A percentile compares a stretch with the other conserved stretches of the same genome.
Evolutionary conservation across 2,113 vertebrate species (phyloP).

Genomic region (Colinus virginianus): DNA sequence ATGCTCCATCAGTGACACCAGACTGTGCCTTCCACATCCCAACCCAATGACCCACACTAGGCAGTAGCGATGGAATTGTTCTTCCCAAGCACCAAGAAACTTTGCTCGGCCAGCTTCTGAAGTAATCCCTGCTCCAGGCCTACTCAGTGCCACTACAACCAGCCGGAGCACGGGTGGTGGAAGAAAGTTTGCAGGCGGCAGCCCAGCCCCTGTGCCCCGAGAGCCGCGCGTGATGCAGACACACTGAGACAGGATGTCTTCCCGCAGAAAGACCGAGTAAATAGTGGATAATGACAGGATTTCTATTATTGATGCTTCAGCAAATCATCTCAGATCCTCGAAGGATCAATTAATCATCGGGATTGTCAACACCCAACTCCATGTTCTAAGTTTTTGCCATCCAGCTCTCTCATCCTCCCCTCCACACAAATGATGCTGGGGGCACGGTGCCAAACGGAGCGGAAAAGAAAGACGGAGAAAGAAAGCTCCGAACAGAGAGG

Average conservation of each 20-base stretch:
- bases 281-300: conserved; percentile 70
- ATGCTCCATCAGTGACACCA: not conserved
- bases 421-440: conserved; percentile 62
- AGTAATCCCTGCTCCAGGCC: not conserved
- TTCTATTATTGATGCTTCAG: conserved; percentile 77
- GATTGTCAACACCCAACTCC: conserved; percentile 72
- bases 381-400: conserved; percentile 69
- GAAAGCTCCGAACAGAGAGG: conserved; percentile 63
- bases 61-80: not conserved
- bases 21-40: fast-evolving
- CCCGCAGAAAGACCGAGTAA: conserved; percentile 63
- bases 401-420: conserved; percentile 64
- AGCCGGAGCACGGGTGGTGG: fast-evolving
- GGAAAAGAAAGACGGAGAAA: conserved; percentile 58
- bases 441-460: conserved; percentile 71
- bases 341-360: conserved; percentile 74
- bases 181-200: not conserved
- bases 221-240: not conserved
- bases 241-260: conserved; percentile 62
- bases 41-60: fast-evolving
- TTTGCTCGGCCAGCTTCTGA: not conserved
- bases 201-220: not conserved
- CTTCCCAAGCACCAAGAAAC: not conserved
- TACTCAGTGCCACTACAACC: not conserved
- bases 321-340: conserved; percentile 70